phyloP scores from a whole-genome alignment of 2,797 vertebrate genomes.

The Ataeniobius toweri region DNA sequence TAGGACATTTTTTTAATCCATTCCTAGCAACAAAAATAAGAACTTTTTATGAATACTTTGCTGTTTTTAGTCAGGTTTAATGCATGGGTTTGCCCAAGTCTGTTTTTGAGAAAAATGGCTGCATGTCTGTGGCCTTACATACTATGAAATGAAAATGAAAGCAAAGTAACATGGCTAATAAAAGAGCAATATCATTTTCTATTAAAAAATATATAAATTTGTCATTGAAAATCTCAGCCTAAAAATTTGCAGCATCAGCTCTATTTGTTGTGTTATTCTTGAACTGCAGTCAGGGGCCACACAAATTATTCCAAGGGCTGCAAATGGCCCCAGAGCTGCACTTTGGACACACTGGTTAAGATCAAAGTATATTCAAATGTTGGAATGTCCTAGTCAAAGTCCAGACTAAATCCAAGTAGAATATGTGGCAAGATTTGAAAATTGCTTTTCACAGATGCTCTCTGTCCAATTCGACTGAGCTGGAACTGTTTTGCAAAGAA shows the following conservation, averaged over 20 bases:
- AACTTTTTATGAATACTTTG: not conserved
- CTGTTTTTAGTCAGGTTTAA: not conserved
- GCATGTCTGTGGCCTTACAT: not conserved
- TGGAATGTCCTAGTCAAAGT: not conserved
- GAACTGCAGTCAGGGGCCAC: no score
- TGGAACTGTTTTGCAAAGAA: not conserved
- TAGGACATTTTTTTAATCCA: not conserved
- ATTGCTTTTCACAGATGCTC: not conserved
- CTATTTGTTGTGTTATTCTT: not conserved
- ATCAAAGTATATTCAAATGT: not conserved
- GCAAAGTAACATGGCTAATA: not conserved
- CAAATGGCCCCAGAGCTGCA: no score
- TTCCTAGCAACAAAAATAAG: not conserved
- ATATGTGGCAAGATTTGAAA: not conserved
- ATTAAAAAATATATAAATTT: not conserved
- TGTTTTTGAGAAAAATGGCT: not conserved
- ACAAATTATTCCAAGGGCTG: no score
- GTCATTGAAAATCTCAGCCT: not conserved
- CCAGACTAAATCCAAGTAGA: not conserved
- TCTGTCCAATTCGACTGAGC: not conserved
- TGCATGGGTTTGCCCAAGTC: not conserved
- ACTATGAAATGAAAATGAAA: not conserved
- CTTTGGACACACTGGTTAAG: no score
- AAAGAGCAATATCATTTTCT: not conserved
- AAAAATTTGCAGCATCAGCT: not conserved